Evolutionary conservation across 2,888 invertebrate species (phyloP), one percentile per base, ranked within the genome.

Genomic region (Xanthia icteritia): DNA sequence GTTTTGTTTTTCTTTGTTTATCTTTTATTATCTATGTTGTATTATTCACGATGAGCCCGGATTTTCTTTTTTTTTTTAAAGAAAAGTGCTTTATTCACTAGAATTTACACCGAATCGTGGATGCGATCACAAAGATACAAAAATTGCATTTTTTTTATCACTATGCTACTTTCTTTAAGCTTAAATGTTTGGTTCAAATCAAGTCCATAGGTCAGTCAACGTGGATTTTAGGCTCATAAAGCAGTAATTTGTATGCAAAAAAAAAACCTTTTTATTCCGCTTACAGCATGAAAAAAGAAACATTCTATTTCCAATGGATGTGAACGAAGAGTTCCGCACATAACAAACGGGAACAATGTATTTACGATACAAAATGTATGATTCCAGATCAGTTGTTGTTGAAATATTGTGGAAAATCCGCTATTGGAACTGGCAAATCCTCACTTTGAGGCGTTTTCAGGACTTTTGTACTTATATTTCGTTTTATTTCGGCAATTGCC

Each of bases 291-390:
- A 79, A 72, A 82, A 64, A 75, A 66, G 27, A 66, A 36, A 54
- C 20, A 69, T 77, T 84, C 61, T 67, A 83, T 73, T 63, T 64
- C 66, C 61, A 77, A 73, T 65, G 54, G 39, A 54, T 64, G 70
- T 84, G 69, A 76, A 76, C 64, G 73, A 67, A 58, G 54, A 74
- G 51, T 58, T 20, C 36, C n/a, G 66, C 75, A 82, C 73, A 84
- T 84, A 74, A 84, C 74, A 74, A 84, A 84, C 71, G 64, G 68
- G 61, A 65, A 60, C 78, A 82, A 84, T 84, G 76, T 84, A 82
- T 84, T 84, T 82, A 72, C 82, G 81, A 81, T 84, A 65, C 78
- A 74, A 84, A 84, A 84, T 85, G 23, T 84, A 79, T 84, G 78
- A 82, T 76, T 84, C 61, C 67, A 81, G 75, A 84, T 76, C 84